phyloP scores from a whole-genome alignment of 1,140 invertebrate genomes.

The Aricia agestis region DNA sequence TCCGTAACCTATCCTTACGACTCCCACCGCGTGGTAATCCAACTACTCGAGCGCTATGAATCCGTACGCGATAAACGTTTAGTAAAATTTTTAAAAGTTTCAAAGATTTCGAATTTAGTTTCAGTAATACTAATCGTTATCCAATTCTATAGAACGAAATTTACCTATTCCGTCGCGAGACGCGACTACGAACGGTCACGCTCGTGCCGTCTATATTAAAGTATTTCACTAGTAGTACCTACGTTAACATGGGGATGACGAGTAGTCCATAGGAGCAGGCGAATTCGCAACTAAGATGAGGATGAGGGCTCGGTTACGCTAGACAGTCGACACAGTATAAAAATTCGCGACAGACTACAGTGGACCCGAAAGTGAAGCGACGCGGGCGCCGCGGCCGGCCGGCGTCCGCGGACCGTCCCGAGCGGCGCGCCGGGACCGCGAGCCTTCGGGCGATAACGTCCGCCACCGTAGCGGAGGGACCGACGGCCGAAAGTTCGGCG shows the following conservation, averaged over 20 bases:
- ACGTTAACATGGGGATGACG: constrained; percentile 38
- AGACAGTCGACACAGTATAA: constrained; percentile 68
- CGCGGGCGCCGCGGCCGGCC: constrained; percentile 44
- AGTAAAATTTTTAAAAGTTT: constrained; percentile 62
- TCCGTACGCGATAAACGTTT: constrained; percentile 60
- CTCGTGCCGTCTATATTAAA: neutral
- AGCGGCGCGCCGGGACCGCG: constrained; percentile 30
- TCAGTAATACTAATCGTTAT: constrained; percentile 55
- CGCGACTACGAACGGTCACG: constrained; percentile 6
- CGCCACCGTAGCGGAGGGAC: constrained; percentile 31
- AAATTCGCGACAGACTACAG: constrained; percentile 69
- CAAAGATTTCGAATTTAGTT: constrained; percentile 67
- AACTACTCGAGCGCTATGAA: constrained; percentile 55
- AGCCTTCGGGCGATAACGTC: constrained; percentile 7
- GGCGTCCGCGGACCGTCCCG: constrained; percentile 16
- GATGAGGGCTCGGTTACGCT: constrained; percentile 54
- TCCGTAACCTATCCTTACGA: constrained; percentile 22
- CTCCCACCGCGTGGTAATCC: constrained; percentile 41
- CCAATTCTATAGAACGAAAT: constrained; percentile 12
- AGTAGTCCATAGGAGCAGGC: constrained; percentile 25
- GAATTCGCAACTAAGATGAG: constrained; percentile 51
- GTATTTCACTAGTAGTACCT: constrained; percentile 10
- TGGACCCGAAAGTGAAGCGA: constrained; percentile 67
- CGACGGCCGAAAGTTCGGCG: constrained; percentile 51
- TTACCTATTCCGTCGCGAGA: neutral